Evolutionary conservation across 2,888 invertebrate genomes (phyloP), one percentile per base, ranked within the genome.

Genomic region (Drosophila siamana): DNA sequence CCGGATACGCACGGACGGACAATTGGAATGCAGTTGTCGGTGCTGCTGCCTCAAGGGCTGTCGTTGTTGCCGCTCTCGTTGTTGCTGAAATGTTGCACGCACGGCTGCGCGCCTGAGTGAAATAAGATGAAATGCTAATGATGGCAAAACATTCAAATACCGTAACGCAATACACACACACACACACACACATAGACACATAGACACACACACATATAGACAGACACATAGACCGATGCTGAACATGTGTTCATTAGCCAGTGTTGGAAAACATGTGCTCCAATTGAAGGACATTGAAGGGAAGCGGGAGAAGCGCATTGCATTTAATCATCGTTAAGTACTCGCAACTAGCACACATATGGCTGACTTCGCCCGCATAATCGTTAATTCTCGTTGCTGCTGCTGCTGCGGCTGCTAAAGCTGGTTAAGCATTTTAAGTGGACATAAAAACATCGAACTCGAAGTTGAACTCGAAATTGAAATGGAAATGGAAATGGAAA

Each of bases 101-200:
- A 82, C 82, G 87, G 41, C 56, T 82, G 67, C 62, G 63, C 73
- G 60, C 43, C 70, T 81, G 82, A 82, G 82, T 81, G 75, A 82
- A 86, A 87, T 78, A 85, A 87, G 87, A 81, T 85, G 85, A 84
- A 85, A 82, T 87, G 82, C 79, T 82, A 82, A 87, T 82, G 85
- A 82, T 81, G 82, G 79, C 75, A 75, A 74, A 86, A 80, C 86
- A 84, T 74, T 65, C 71, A 51, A 62, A 67, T 69, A 36, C 61
- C 63, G 51, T 73, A 64, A 36, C 64, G 47, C 26, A 22, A 50
- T 16, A 54, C 40, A 38, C n/a, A 19, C 24, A 66, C 9, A 50
- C 15, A 54, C 28, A 30, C 13, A 19, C 33, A 22, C 7, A 50
- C 19, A 41, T 4, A n/a, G 4, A 30, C 22, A 24, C 3, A 33